Base-by-base conservation (phyloP, 2,888 invertebrate species). In the Hypomecis atomaria region DNA sequence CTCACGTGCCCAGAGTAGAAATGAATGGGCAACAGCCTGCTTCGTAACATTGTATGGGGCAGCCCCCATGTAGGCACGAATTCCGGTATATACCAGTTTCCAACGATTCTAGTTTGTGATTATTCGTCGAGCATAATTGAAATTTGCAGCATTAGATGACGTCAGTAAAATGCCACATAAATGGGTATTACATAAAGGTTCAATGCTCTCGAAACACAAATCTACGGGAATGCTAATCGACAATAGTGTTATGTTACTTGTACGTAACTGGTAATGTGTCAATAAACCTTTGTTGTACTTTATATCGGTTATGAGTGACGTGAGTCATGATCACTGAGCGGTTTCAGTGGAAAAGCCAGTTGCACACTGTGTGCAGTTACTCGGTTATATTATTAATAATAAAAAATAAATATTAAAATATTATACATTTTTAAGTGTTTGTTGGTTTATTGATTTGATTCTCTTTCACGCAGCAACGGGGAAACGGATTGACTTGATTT, bases 211-310 rank as follows among this genome's bases (percentile, higher is more conserved):
- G 54, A 72, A 66, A 61, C 62, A 64, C 53, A 63, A 67, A 40
- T 52, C 61, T 69, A 71, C 73, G 63, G 67, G 70, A 67, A 70
- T 70, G 67, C 63, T 62, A 69, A 71, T 66, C 67, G 72, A 76
- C 72, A 73, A 72, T 68, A 71, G 70, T 78, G 74, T 76, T 74
- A 68, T 67, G 73, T 81, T 76, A 77, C 75, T 67, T 67, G 62
- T 52, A 53, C 52, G 56, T 59, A 63, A 59, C 63, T 62, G 49
- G 56, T 56, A 66, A 71, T 71, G 75, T 69, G 77, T 75, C 77
- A 78, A 78, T 80, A 74, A 77, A 78, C 76, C 71, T 60, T 66
- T 67, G 72, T 70, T 67, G 55, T 59, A 60, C 42, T 43, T 37
- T 58, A 48, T 60, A 59, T 56, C 49, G 57, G 52, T 72, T 63